Conservation (phyloP, 2,113 vertebrate genomes). For the Mesoclemmys tuberculata region DNA sequence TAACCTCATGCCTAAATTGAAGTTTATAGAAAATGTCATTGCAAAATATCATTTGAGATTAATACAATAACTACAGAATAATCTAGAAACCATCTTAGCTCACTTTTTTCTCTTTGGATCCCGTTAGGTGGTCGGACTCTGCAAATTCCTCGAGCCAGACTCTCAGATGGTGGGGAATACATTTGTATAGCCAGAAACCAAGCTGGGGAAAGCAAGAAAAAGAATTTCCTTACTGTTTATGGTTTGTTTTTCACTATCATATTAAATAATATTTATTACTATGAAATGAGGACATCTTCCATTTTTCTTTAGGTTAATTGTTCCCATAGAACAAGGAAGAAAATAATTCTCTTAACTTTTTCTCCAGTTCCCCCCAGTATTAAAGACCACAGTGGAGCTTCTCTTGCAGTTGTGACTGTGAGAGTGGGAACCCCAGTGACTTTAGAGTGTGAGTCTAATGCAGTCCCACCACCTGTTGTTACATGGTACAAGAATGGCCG, state of each 20-base stretch:
- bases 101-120: neutral
- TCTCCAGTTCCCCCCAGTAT: conserved; percentile 92
- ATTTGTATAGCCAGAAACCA: conserved; percentile 91
- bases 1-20: neutral
- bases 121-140: conserved; percentile 88
- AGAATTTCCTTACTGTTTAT: conserved; percentile 88
- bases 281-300: neutral
- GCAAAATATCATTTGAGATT: neutral
- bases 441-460: conserved; percentile 91
- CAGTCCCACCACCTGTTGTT: conserved; percentile 90
- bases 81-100: neutral
- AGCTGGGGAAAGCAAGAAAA: conserved; percentile 92
- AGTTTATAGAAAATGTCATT: neutral
- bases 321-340: neutral
- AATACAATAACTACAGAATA: neutral
- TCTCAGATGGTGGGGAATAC: conserved; percentile 93
- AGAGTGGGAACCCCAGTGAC: conserved; percentile 79
- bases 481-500: conserved; percentile 94
- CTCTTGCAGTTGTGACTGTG: conserved; percentile 83
- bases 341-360: conserved; percentile 30
- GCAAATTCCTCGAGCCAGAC: conserved; percentile 89
- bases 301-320: neutral
- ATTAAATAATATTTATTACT: neutral
- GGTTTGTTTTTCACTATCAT: conserved; percentile 79
- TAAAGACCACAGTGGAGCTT: conserved; percentile 83